Evolutionary conservation across 2,888 invertebrate genomes (phyloP).

Genomic region (Augiades crinisus): DNA sequence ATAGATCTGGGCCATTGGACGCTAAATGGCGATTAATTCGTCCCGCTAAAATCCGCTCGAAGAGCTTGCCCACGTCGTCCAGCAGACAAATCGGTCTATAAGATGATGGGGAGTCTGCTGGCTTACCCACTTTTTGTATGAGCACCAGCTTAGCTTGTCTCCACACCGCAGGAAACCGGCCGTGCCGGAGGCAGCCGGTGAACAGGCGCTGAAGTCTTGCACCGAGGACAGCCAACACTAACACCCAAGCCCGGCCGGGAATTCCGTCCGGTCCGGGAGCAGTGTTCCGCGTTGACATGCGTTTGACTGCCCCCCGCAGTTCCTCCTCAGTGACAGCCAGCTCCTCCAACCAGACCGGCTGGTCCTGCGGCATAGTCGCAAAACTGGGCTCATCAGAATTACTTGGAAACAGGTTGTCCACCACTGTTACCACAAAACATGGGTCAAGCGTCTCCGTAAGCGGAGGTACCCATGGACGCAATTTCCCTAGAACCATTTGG

Average conservation of each 20-base stretch:
- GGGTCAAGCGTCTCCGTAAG: conserved; percentile 21
- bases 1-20: conserved; percentile 19
- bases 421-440: too few relatives aligned
- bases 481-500: conserved; percentile 24
- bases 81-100: conserved; percentile 31
- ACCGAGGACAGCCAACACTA: not conserved
- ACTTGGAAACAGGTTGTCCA: too few relatives aligned
- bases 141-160: conserved; percentile 12
- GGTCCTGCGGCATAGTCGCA: not conserved
- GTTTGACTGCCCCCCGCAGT: not conserved
- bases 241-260: conserved; percentile 17
- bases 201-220: too few relatives aligned
- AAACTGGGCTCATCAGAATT: too few relatives aligned
- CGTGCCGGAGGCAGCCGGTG: not conserved
- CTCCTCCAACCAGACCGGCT: not conserved
- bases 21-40: conserved; percentile 25
- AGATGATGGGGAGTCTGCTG: conserved; percentile 21
- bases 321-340: not conserved
- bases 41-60: conserved; percentile 30
- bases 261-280: conserved; percentile 14
- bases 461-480: conserved; percentile 28
- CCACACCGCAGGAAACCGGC: not conserved
- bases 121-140: conserved; percentile 23
- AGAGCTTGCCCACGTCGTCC: conserved; percentile 31
- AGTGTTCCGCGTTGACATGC: not conserved